phyloP scores from a whole-genome alignment of 2,113 vertebrate genomes.

The Ptilorrhoa leucosticta region DNA sequence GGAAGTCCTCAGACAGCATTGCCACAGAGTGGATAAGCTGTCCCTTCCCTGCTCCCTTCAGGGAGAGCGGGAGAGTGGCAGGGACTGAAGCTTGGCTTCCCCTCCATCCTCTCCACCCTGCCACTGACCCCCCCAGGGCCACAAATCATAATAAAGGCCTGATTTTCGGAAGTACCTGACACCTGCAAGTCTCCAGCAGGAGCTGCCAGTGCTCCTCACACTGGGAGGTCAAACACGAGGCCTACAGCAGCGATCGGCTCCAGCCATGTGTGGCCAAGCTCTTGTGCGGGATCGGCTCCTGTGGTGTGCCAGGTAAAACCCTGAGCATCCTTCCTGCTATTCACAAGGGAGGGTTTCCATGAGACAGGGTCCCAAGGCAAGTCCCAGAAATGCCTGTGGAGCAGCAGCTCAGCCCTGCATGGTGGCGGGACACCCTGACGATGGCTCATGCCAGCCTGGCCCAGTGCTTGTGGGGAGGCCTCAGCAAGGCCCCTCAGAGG shows the following conservation, averaged over 20 bases:
- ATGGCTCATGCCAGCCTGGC: fast-evolving
- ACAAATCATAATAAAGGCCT: neutral
- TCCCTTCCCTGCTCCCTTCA: neutral
- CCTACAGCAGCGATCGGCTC: fast-evolving
- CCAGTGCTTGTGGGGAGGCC: fast-evolving
- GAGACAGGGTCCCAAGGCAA: neutral
- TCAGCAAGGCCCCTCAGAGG: neutral
- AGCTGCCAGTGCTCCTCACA: fast-evolving
- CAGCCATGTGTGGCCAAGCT: fast-evolving
- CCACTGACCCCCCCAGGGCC: neutral
- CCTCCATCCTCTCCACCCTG: neutral
- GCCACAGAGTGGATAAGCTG: neutral
- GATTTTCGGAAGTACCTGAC: neutral
- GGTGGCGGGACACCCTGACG: fast-evolving
- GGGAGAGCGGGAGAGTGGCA: fast-evolving
- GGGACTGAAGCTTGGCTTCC: neutral
- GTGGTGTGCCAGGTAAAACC: neutral
- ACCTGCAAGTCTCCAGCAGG: neutral
- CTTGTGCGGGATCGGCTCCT: too few species aligned
- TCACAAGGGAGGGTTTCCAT: neutral
- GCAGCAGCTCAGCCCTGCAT: fast-evolving
- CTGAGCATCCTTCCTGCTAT: neutral
- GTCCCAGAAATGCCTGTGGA: neutral
- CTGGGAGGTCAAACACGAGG: fast-evolving
- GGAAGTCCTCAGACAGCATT: neutral